phyloP scores from a whole-genome alignment of 2,113 vertebrate species.

The Ptyas mucosa region DNA sequence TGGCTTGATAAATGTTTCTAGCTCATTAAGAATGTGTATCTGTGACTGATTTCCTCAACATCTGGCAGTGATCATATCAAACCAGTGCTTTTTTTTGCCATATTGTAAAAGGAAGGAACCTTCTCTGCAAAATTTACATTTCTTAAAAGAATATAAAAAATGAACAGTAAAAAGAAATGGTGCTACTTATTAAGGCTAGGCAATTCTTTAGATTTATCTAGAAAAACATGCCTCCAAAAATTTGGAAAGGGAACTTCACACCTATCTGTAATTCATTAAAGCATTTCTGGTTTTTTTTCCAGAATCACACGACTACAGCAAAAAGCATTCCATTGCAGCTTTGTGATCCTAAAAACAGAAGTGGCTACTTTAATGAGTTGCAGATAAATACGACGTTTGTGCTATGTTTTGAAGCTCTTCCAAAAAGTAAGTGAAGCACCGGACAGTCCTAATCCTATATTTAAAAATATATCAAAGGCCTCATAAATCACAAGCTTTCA shows the following conservation, averaged over 20 bases:
- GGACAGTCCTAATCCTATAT: not conserved
- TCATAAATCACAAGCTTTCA: not conserved
- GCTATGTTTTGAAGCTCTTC: not conserved
- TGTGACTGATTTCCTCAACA: not conserved
- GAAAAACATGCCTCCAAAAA: not conserved
- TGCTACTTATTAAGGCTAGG: not conserved
- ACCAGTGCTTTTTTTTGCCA: not conserved
- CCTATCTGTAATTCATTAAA: not conserved
- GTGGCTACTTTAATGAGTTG: not conserved
- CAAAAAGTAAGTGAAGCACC: not conserved
- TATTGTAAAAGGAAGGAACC: not conserved
- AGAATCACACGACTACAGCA: not conserved
- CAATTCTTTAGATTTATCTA: not conserved
- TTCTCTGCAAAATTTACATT: not conserved
- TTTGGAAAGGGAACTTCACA: not conserved
- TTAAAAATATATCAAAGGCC: not conserved
- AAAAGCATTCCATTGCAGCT: not conserved
- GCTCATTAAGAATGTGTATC: not conserved
- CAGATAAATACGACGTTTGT: not conserved
- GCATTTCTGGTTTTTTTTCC: not conserved
- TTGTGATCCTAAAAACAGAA: not conserved
- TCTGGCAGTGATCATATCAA: not conserved
- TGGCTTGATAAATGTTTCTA: not conserved
- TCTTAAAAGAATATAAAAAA: not conserved
- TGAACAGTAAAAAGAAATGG: not conserved